A percentile compares a stretch with the other conserved stretches of the same genome.
phyloP scores from a whole-genome alignment of 2,797 vertebrate genomes.

The Salarias fasciatus region DNA sequence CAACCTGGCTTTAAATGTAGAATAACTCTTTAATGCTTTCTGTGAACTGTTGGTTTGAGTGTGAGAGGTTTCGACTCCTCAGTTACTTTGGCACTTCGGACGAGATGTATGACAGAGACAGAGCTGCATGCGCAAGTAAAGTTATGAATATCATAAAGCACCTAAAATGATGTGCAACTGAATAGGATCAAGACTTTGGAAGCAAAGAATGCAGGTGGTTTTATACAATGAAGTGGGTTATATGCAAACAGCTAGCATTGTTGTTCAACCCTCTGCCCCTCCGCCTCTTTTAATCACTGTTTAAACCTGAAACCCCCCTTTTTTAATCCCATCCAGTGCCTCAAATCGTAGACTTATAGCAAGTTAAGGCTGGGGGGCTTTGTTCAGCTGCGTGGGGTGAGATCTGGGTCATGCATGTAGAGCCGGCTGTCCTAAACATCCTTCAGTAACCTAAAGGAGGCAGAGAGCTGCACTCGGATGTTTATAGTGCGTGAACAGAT shows the following conservation, averaged over 20 bases:
- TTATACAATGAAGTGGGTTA: conserved; percentile 59
- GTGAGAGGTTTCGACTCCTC: too few species aligned
- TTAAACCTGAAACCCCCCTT: conserved; percentile 67
- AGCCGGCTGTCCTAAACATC: conserved; percentile 42
- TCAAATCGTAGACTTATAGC: conserved; percentile 69
- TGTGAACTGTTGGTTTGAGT: conserved; percentile 7
- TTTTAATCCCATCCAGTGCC: conserved; percentile 66
- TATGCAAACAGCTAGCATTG: conserved; percentile 81
- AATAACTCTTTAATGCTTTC: conserved; percentile 20
- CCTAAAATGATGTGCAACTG: conserved; percentile 17
- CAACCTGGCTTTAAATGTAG: not conserved
- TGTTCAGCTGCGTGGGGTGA: conserved; percentile 76
- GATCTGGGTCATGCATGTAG: conserved; percentile 74
- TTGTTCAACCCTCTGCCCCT: conserved; percentile 65
- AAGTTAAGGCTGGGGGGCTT: conserved; percentile 70
- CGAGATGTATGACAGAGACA: not conserved
- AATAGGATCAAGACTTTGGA: conserved; percentile 43
- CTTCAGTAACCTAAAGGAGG: conserved; percentile 21
- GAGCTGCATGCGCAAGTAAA: conserved; percentile 5
- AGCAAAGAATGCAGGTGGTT: conserved; percentile 67
- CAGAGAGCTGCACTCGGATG: conserved; percentile 7
- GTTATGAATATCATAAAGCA: too few species aligned
- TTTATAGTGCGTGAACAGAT: not conserved
- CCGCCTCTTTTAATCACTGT: conserved; percentile 76
- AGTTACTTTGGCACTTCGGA: too few species aligned